These are phyloP conservation scores for Synanthedon myopaeformis DNA, from an alignment of 2,888 invertebrate species.

Conservation along the genomic window DNA sequence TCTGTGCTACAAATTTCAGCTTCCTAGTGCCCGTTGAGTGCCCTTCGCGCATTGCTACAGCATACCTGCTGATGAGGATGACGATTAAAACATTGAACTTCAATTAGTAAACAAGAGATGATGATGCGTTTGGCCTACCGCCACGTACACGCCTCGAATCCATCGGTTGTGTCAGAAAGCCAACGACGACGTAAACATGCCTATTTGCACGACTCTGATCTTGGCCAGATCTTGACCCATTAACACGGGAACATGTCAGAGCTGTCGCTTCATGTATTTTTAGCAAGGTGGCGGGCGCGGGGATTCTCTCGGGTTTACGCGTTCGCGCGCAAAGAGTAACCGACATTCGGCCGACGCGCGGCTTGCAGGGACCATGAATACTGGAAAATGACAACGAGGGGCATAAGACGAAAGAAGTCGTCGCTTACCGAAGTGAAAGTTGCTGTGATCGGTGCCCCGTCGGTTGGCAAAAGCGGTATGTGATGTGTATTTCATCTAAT, in stretches of 20 bases:
- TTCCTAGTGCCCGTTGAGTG: too few species aligned
- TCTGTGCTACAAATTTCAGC: too few species aligned
- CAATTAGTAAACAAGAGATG: constrained; percentile 11
- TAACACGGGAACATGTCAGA: constrained; percentile 59
- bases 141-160: constrained; percentile 32
- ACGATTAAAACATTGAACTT: constrained; percentile 1
- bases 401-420: constrained; percentile 89
- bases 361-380: constrained; percentile 16
- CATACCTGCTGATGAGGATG: not conserved
- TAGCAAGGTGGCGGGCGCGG: constrained; percentile 45
- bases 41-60: not conserved
- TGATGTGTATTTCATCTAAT: constrained; percentile 13
- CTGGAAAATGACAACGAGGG: constrained; percentile 78
- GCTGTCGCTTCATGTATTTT: constrained; percentile 61
- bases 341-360: constrained; percentile 24
- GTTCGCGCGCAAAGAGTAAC: constrained; percentile 21
- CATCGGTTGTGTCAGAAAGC: constrained; percentile 32
- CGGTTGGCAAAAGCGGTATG: constrained; percentile 94
- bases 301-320: constrained; percentile 33
- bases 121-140: constrained; percentile 24
- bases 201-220: constrained; percentile 58
- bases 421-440: constrained; percentile 91
- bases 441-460: constrained; percentile 88
- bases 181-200: constrained; percentile 48
- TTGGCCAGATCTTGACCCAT: constrained; percentile 71